These are phyloP conservation scores for Mongoloraphidia duomilia DNA, from an alignment of 2,888 invertebrate species.

Conservation along the genomic window DNA sequence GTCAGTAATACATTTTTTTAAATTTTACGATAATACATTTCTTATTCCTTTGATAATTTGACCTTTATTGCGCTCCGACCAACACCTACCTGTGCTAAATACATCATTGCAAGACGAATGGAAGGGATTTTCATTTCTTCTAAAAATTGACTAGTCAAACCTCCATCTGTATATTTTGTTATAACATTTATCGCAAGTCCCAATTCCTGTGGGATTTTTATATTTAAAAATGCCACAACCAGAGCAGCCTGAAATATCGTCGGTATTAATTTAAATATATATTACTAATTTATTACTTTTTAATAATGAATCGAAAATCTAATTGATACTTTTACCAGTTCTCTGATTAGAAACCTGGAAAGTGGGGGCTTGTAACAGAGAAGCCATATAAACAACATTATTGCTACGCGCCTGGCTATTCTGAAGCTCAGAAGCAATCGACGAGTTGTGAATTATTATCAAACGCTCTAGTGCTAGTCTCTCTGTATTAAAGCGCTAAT, in stretches of 20 bases:
- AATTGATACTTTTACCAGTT: too few species aligned
- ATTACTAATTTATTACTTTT: not conserved
- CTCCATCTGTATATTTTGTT: conserved; percentile 38
- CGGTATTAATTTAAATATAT: conserved; percentile 8
- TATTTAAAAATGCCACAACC: conserved; percentile 74
- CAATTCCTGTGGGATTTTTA: conserved; percentile 73
- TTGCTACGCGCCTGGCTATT: too few species aligned
- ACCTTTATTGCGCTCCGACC: not conserved
- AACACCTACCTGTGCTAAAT: conserved; percentile 52
- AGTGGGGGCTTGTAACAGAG: too few species aligned
- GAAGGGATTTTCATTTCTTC: conserved; percentile 51
- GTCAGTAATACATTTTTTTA: too few species aligned
- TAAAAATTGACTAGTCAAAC: conserved; percentile 34
- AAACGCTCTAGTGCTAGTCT: too few species aligned
- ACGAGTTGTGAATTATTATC: too few species aligned
- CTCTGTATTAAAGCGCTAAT: too few species aligned
- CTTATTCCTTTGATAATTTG: not conserved
- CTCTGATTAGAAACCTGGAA: too few species aligned
- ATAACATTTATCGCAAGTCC: conserved; percentile 73
- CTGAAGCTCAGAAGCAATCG: too few species aligned
- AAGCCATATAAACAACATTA: too few species aligned
- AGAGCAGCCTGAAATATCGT: conserved; percentile 61
- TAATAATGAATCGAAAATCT: too few species aligned
- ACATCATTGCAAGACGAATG: conserved; percentile 49
- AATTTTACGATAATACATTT: not conserved